Evolutionary conservation across 2,113 vertebrate species (phyloP).

Genomic region (Megalops atlanticus): DNA sequence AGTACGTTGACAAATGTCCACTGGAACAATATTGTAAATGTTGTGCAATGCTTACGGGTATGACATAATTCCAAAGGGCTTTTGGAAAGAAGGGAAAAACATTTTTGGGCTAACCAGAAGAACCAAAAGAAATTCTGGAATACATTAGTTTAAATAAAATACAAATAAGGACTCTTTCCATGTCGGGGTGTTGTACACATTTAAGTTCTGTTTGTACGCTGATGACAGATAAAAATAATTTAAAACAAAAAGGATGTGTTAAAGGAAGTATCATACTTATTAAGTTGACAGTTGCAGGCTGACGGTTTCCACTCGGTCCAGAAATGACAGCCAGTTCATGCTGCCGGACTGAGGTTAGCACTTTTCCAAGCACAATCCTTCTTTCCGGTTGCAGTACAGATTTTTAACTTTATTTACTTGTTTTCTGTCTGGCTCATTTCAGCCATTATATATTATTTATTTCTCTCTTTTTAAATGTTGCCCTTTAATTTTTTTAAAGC

Average conservation of each 20-base stretch:
- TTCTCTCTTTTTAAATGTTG: conserved; percentile 12
- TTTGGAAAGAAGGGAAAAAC: conserved; percentile 43
- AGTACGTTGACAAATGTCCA: conserved; percentile 43
- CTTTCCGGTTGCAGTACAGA: not conserved
- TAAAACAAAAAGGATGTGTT: conserved; percentile 9
- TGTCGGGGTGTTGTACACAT: conserved; percentile 30
- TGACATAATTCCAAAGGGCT: conserved; percentile 53
- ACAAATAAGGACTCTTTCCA: conserved; percentile 35
- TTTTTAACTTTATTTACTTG: not conserved
- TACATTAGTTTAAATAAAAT: conserved; percentile 41
- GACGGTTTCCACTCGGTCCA: conserved; percentile 18
- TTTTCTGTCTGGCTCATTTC: not conserved
- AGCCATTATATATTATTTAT: not conserved
- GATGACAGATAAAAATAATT: conserved; percentile 27
- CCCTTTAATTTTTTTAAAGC: not conserved
- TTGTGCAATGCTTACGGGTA: conserved; percentile 49
- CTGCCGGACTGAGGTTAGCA: not conserved
- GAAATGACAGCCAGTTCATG: conserved; percentile 7
- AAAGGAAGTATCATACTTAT: conserved; percentile 22
- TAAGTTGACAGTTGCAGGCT: conserved; percentile 28
- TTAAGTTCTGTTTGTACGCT: conserved; percentile 26
- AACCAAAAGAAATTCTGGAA: conserved; percentile 49
- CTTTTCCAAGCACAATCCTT: conserved; percentile 35
- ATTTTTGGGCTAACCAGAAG: conserved; percentile 31
- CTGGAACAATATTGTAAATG: conserved; percentile 50